A percentile compares a stretch with the other conserved stretches of the same genome.
Evolutionary conservation across 2,113 vertebrate species (phyloP).

Genomic region (Cyanoramphus novaezelandiae): DNA sequence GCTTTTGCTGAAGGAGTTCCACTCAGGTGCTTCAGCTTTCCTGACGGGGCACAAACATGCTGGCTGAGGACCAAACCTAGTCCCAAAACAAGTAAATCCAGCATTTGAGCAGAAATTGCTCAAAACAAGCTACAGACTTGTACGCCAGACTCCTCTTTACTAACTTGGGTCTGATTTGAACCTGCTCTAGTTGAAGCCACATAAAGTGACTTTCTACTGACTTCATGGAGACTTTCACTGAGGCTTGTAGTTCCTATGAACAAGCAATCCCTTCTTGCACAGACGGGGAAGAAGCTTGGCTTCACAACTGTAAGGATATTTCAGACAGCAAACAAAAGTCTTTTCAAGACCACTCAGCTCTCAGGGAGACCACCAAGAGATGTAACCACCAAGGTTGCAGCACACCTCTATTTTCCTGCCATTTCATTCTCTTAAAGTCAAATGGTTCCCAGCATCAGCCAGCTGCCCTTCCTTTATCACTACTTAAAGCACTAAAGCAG

Average conservation of each 20-base stretch:
- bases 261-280: background rate
- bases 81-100: background rate
- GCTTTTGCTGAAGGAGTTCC: background rate
- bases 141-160: background rate
- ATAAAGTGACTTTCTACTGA: background rate
- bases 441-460: background rate
- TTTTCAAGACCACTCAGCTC: background rate
- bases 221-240: background rate
- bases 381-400: background rate
- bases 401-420: background rate
- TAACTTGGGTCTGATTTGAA: background rate
- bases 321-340: background rate
- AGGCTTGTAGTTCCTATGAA: background rate
- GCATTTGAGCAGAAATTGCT: background rate
- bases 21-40: background rate
- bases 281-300: background rate
- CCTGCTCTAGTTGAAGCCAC: background rate
- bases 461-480: background rate
- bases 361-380: background rate
- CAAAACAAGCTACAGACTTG: background rate
- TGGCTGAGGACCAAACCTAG: background rate
- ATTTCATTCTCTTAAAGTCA: background rate
- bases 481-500: background rate
- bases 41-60: accelerated
- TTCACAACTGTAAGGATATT: background rate